phyloP scores from a whole-genome alignment of 2,113 vertebrate genomes.

The Apus apus region DNA sequence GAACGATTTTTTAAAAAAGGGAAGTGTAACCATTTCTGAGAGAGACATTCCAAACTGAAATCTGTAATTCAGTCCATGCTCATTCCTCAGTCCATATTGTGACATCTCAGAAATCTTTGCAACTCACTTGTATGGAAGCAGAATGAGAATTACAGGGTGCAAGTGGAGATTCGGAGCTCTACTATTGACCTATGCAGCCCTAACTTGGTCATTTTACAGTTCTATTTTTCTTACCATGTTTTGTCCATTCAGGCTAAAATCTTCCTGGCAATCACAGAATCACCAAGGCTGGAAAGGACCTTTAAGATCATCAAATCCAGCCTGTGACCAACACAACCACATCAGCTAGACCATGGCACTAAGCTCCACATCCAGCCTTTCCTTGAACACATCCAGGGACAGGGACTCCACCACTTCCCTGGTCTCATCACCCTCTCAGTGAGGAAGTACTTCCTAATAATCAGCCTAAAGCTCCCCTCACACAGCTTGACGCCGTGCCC shows the following conservation, averaged over 20 bases:
- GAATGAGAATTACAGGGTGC: neutral
- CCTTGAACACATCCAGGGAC: no score
- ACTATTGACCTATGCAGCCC: rapidly evolving
- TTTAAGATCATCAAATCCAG: no score
- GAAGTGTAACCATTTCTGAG: neutral
- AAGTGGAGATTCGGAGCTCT: neutral
- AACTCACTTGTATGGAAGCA: neutral
- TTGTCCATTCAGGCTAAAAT: neutral
- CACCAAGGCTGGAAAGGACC: no score
- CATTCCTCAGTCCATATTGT: neutral
- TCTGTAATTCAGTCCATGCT: neutral
- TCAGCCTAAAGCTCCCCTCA: no score
- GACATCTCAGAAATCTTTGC: neutral
- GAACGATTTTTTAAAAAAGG: neutral
- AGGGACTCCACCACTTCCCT: no score
- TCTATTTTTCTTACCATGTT: neutral
- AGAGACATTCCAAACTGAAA: neutral
- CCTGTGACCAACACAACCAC: no score
- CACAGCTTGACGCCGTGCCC: no score
- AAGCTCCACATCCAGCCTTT: no score
- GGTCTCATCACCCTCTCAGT: no score
- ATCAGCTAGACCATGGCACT: no score
- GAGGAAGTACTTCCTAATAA: no score
- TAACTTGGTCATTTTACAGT: neutral
- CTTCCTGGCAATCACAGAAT: neutral